Conservation (phyloP, 2,113 vertebrate species). For the Pristiophorus japonicus region DNA sequence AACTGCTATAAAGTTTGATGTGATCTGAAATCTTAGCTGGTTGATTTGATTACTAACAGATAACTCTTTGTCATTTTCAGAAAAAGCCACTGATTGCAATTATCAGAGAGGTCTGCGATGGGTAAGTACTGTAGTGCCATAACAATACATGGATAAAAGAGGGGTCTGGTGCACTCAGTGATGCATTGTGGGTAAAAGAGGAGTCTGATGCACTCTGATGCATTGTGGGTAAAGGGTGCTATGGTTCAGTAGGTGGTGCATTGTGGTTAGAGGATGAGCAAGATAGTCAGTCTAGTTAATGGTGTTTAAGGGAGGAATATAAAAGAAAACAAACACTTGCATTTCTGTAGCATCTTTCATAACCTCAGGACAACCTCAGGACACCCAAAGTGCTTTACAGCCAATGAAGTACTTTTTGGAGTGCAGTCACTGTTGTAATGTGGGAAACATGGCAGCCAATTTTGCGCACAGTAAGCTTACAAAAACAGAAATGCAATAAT, state of each 20-base stretch:
- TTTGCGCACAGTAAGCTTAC: too few relatives aligned
- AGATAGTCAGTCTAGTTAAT: too few relatives aligned
- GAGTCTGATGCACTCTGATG: background rate
- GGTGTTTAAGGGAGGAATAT: too few relatives aligned
- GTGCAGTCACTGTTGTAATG: too few relatives aligned
- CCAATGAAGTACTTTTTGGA: too few relatives aligned
- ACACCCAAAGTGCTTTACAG: too few relatives aligned
- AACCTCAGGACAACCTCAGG: too few relatives aligned
- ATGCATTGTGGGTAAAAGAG: background rate
- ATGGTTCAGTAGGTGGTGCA: background rate
- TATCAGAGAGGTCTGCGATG: constrained; percentile 93
- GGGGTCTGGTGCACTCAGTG: background rate
- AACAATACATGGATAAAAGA: background rate
- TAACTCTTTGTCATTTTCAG: constrained; percentile 57
- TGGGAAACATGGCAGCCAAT: too few relatives aligned
- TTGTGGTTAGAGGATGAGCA: background rate
- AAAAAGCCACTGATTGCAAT: constrained; percentile 90
- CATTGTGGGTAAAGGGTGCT: background rate
- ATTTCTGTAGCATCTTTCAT: too few relatives aligned
- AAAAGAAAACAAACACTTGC: too few relatives aligned
- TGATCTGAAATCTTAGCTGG: background rate
- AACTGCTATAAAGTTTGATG: too few relatives aligned
- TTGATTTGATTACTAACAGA: background rate
- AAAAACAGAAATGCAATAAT: too few relatives aligned
- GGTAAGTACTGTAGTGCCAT: constrained; percentile 64